phyloP scores from a whole-genome alignment of 2,113 vertebrate species.

The Rhegmatorhina hoffmannsi region DNA sequence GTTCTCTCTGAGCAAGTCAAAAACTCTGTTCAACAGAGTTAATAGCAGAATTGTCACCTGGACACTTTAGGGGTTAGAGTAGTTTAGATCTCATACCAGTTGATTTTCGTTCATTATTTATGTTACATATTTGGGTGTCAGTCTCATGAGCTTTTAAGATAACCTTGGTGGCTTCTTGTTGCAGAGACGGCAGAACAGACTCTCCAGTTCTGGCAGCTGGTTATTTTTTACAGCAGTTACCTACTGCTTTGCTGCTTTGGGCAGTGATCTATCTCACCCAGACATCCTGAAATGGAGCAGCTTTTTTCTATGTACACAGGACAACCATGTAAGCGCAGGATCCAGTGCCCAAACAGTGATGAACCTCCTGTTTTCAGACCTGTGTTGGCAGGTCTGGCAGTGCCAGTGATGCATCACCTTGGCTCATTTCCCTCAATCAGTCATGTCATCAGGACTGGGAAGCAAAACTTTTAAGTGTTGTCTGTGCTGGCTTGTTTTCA shows the following conservation, averaged over 20 bases:
- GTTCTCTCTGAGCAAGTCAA: neutral
- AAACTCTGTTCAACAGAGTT: neutral
- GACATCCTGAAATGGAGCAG: neutral
- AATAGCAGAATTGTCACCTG: neutral
- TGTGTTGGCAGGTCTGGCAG: neutral
- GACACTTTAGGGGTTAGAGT: neutral
- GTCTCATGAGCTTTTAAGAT: neutral
- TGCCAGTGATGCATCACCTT: neutral
- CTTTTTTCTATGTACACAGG: neutral
- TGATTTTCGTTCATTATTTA: neutral
- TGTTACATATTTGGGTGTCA: neutral
- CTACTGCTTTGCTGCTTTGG: neutral
- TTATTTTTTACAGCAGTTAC: neutral
- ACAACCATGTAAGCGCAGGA: neutral
- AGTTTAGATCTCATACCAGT: neutral
- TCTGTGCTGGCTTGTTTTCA: neutral
- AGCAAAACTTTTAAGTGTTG: neutral
- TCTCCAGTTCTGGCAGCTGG: neutral
- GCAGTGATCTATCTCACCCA: neutral
- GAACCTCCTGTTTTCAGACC: neutral
- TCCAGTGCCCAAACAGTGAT: neutral
- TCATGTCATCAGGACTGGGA: neutral
- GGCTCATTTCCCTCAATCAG: neutral
- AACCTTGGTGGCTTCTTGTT: neutral
- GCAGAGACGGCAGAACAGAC: neutral